phyloP scores from a whole-genome alignment of 2,113 vertebrate genomes.

The Panurus biarmicus region DNA sequence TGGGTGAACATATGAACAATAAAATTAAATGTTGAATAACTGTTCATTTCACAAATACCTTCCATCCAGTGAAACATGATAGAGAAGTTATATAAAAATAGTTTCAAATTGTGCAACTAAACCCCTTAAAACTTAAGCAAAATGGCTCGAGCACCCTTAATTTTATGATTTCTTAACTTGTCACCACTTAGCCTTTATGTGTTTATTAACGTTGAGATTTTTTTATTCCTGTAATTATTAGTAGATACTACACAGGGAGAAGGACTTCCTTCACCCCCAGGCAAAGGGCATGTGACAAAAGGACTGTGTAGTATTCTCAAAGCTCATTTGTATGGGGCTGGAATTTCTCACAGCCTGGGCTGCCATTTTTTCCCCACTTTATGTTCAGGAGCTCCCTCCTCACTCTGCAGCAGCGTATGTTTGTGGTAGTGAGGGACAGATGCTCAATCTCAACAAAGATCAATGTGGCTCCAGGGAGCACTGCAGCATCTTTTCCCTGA shows the following conservation, averaged over 20 bases:
- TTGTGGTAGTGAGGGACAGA: slow-evolving; percentile 30
- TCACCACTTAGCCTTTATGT: neutral
- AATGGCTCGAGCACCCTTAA: neutral
- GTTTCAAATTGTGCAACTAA: neutral
- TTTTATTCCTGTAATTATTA: neutral
- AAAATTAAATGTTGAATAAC: neutral
- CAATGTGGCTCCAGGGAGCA: slow-evolving; percentile 39
- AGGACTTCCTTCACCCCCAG: neutral
- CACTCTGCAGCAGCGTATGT: neutral
- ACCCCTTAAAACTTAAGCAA: neutral
- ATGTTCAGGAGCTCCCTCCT: slow-evolving; percentile 2
- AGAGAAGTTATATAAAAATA: neutral
- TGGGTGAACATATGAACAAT: neutral
- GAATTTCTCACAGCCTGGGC: neutral
- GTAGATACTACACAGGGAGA: neutral
- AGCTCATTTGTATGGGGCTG: slow-evolving; percentile 33
- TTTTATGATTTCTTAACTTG: neutral
- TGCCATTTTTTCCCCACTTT: slow-evolving; percentile 19
- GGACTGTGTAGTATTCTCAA: neutral
- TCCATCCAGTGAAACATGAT: neutral
- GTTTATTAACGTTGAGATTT: neutral
- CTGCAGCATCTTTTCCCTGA: slow-evolving; percentile 26
- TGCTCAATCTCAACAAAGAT: slow-evolving; percentile 34
- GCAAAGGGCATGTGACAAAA: slow-evolving; percentile 10
- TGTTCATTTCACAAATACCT: neutral